Conservation (phyloP, 2,888 invertebrate genomes). For the Ecdyonurus torrentis region DNA sequence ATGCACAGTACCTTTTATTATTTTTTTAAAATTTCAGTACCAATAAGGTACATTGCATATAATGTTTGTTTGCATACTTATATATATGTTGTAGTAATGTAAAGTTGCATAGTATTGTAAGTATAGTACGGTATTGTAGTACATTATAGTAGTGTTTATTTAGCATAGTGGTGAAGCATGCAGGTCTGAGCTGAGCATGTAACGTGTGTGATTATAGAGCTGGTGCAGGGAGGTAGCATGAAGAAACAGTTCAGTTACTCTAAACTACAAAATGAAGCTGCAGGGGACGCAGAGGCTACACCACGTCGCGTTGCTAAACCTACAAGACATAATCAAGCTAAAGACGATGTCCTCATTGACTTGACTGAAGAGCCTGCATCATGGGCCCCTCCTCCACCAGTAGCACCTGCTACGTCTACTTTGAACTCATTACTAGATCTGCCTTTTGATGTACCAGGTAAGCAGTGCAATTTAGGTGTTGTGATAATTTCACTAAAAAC, state of each 20-base stretch:
- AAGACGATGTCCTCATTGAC: slow-evolving; percentile 51
- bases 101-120: too few relatives aligned
- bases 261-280: slow-evolving; percentile 56
- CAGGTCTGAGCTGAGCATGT: not conserved
- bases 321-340: slow-evolving; percentile 21
- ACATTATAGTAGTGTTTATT: too few relatives aligned
- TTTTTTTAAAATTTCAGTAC: too few relatives aligned
- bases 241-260: slow-evolving; percentile 56
- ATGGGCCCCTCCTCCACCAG: not conserved
- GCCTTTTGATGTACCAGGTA: not conserved
- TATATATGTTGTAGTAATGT: too few relatives aligned
- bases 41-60: too few relatives aligned
- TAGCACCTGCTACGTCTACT: not conserved
- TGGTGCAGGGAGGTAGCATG: slow-evolving; percentile 2
- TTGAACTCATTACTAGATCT: not conserved
- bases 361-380: slow-evolving; percentile 33
- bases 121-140: too few relatives aligned
- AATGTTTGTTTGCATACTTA: too few relatives aligned
- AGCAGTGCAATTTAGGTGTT: too few relatives aligned
- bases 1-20: too few relatives aligned
- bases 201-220: not conserved
- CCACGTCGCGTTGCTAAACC: slow-evolving; percentile 22
- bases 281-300: slow-evolving; percentile 16
- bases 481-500: slow-evolving; percentile 4
- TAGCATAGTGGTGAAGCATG: not conserved